Conservation (phyloP, 64 coral and sea anemone species). For the Acropora tenuis region DNA sequence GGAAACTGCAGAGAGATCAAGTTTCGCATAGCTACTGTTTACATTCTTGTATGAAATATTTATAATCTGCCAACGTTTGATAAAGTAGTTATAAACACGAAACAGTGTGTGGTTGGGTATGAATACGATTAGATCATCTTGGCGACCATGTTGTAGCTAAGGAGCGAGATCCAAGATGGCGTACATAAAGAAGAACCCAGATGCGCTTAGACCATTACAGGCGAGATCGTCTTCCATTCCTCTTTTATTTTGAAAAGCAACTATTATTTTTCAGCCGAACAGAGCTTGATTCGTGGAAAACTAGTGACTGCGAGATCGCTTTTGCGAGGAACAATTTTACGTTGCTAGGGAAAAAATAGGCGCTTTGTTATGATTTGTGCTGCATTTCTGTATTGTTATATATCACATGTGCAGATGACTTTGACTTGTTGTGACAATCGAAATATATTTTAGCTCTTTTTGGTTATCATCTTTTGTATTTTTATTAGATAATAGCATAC, state of each 20-base stretch:
- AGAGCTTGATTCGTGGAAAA: neutral
- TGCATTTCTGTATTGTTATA: too few species aligned
- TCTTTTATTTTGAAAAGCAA: neutral
- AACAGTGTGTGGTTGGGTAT: constrained; percentile 38
- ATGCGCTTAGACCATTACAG: constrained; percentile 79
- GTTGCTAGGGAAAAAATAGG: neutral
- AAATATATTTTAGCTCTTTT: too few species aligned
- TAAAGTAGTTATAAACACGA: constrained; percentile 11
- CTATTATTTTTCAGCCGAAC: neutral
- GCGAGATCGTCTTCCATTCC: constrained; percentile 36
- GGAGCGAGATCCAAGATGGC: constrained; percentile 82
- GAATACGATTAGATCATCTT: constrained; percentile 68
- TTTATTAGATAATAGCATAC: too few species aligned
- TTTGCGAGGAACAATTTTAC: neutral
- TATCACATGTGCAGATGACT: too few species aligned
- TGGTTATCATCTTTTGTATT: too few species aligned
- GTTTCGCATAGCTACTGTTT: neutral
- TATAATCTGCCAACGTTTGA: neutral
- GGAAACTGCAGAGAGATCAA: neutral
- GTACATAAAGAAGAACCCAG: constrained; percentile 93
- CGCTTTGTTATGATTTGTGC: too few species aligned
- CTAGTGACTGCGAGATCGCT: neutral
- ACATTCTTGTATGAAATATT: constrained; percentile 14
- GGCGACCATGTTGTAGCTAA: constrained; percentile 66
- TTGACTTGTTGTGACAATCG: too few species aligned